Base-by-base conservation (phyloP, 1,140 invertebrate species). In the Lethrus apterus region DNA sequence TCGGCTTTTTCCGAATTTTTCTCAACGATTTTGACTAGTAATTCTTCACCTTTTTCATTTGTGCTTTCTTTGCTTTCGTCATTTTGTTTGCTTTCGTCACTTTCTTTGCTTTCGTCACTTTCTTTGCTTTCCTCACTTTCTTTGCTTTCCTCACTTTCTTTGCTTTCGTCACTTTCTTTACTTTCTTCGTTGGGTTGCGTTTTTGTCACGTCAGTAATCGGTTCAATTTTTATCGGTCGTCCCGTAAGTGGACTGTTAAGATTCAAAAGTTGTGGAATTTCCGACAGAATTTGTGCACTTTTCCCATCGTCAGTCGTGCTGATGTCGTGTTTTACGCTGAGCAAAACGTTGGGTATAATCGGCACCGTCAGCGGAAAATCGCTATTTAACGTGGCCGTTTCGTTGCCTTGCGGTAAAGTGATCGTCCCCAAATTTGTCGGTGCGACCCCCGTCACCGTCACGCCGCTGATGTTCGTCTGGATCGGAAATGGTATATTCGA, bases 401-500 rank as follows among this genome's bases (percentile, higher is more conserved):
- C 24, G 11, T 29, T 8, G 10, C 18, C 23, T 8, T 26, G 2
- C 5, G 40, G 24, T 13, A 42, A 17, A 15, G 24, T 7, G 17
- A 42, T 26, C 8, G 24, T 42, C 10, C 40, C 40, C 18, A 42
- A 13, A 29, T 42, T 26, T 11, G 19, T 13, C 7, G 40, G 40
- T 30, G 40, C 40, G 18, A 42, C 18, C 5, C 40, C 72, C 0
- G 72, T 74, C 0, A 73, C 57, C n/a, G 71, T 64, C 42, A 73
- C 64, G 2, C 73, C 71, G 10, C 64, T 70, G 7, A 75, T 58
- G 36, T 74, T 75, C 0, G 73, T 72, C 49, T 74, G 69, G 14
- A 74, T 65, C 20, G 73, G 73, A 23, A 73, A 32, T 8, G 73
- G 72, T 8, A 75, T 71, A 35, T 73, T 66, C 29, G 69, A 69